Evolutionary conservation across 2,888 invertebrate species (phyloP).

Genomic region (Agrochola circellaris): DNA sequence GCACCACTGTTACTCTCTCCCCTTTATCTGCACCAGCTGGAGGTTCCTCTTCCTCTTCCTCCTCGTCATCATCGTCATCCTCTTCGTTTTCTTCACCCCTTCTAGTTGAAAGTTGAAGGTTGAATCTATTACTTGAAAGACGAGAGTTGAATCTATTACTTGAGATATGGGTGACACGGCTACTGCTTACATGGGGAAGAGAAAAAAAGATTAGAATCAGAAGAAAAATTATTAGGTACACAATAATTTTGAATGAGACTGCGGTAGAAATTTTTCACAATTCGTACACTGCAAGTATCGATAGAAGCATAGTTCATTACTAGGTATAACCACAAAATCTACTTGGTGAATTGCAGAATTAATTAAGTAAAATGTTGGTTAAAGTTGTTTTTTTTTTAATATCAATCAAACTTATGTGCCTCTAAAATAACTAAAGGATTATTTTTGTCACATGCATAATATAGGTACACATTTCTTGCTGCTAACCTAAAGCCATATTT

Average conservation of each 20-base stretch:
- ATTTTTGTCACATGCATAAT: neutral
- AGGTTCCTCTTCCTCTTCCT: conserved; percentile 72
- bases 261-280: neutral
- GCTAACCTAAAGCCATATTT: neutral
- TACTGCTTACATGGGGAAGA: conserved; percentile 35
- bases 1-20: conserved; percentile 63
- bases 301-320: neutral
- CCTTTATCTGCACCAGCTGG: conserved; percentile 56
- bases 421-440: neutral
- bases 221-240: conserved; percentile 15
- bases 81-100: conserved; percentile 73
- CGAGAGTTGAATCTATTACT: conserved; percentile 51
- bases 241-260: neutral
- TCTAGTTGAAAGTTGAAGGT: conserved; percentile 58
- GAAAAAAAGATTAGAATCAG: conserved; percentile 38
- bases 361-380: neutral
- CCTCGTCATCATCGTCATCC: conserved; percentile 78
- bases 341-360: neutral
- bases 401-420: neutral
- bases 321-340: neutral
- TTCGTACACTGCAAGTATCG: neutral
- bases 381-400: no score
- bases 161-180: conserved; percentile 34
- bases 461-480: neutral
- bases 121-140: conserved; percentile 59